These are phyloP conservation scores for Uria aalge DNA, from an alignment of 2,113 vertebrate genomes.

Conservation along the genomic window DNA sequence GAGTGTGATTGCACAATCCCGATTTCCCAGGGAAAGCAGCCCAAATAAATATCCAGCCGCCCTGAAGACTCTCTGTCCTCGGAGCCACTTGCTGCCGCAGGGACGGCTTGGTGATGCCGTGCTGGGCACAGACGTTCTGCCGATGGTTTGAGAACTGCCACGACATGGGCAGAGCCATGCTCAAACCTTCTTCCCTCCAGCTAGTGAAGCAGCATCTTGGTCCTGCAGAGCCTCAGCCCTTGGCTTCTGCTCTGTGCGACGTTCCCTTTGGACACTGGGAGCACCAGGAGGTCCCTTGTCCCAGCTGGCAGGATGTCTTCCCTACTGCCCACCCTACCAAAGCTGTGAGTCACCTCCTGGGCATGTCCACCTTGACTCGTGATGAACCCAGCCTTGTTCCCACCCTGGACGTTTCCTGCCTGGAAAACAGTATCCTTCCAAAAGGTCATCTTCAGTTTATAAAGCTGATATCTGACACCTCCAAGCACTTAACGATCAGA, in stretches of 20 bases:
- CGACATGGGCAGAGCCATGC: accelerated
- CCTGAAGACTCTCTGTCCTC: background rate
- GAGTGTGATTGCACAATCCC: background rate
- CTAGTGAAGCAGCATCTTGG: background rate
- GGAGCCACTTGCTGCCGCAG: background rate
- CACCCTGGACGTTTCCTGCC: background rate
- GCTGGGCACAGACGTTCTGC: too few relatives aligned
- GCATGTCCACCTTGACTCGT: accelerated
- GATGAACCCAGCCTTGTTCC: background rate
- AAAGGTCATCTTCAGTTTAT: background rate
- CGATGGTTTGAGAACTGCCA: background rate
- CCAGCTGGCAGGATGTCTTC: background rate
- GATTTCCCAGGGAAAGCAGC: background rate
- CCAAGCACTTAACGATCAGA: accelerated
- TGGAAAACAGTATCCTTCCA: background rate
- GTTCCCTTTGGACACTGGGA: background rate
- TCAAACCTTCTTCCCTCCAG: background rate
- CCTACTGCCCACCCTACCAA: background rate
- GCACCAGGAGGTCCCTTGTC: accelerated
- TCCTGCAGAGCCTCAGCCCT: background rate
- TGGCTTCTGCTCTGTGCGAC: background rate
- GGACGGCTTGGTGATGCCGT: too few relatives aligned
- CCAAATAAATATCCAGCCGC: background rate
- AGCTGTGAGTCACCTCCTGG: background rate
- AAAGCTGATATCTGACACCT: background rate